These are phyloP conservation scores for Cheilosia variabilis DNA, from an alignment of 2,888 invertebrate genomes.

Conservation along the genomic window DNA sequence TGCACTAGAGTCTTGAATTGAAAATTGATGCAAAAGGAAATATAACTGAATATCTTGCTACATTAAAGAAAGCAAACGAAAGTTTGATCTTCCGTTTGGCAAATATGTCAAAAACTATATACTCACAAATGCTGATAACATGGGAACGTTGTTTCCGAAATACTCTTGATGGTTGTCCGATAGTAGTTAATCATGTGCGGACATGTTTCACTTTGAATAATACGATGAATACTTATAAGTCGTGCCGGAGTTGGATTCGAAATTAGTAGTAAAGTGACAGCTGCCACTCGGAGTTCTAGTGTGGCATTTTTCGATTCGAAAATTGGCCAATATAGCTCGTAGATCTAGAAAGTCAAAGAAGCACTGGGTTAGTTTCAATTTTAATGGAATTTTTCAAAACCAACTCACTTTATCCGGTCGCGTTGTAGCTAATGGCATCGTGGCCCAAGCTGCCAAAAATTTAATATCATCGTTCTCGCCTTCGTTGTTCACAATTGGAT, in stretches of 20 bases:
- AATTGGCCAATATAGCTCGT: slow-evolving; percentile 88
- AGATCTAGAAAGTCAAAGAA: slow-evolving; percentile 82
- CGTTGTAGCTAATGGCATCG: slow-evolving; percentile 84
- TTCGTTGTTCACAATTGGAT: slow-evolving; percentile 86
- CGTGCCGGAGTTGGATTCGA: slow-evolving; percentile 88
- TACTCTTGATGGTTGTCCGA: slow-evolving; percentile 88
- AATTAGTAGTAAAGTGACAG: slow-evolving; percentile 87
- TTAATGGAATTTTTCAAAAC: not conserved
- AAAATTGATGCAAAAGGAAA: too few relatives aligned
- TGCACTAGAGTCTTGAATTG: too few relatives aligned
- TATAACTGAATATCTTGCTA: too few relatives aligned
- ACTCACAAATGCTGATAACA: slow-evolving; percentile 88
- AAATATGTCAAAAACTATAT: slow-evolving; percentile 16
- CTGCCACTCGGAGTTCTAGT: slow-evolving; percentile 88
- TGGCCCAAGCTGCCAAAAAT: slow-evolving; percentile 88
- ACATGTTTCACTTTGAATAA: slow-evolving; percentile 86
- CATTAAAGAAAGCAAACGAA: too few relatives aligned
- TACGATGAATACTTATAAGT: slow-evolving; percentile 88
- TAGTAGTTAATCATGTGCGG: slow-evolving; percentile 89
- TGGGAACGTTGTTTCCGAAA: slow-evolving; percentile 87
- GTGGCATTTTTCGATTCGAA: slow-evolving; percentile 88
- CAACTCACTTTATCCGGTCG: slow-evolving; percentile 84
- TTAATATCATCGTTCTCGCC: slow-evolving; percentile 84
- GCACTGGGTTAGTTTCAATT: not conserved
- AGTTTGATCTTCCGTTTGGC: too few relatives aligned